phyloP scores from a whole-genome alignment of 2,113 vertebrate genomes.

The Gavialis gangeticus region DNA sequence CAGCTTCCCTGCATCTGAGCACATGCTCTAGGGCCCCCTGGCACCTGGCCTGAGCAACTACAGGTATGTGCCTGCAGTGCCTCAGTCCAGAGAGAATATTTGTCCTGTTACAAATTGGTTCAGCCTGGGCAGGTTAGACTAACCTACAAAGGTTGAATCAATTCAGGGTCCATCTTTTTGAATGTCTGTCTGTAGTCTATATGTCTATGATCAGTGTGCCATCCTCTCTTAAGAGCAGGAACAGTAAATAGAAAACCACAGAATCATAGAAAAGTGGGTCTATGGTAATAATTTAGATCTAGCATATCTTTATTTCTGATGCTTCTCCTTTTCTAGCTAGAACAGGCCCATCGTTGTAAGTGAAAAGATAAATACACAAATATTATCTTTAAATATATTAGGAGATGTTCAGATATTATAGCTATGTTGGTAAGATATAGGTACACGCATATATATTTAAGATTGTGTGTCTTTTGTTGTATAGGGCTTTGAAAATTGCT shows the following conservation, averaged over 20 bases:
- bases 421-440: not conserved
- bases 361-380: not conserved
- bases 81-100: not conserved
- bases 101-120: too few relatives aligned
- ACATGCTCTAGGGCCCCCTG: too few relatives aligned
- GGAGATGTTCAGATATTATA: not conserved
- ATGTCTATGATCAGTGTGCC: too few relatives aligned
- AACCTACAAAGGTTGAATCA: too few relatives aligned
- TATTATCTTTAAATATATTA: not conserved
- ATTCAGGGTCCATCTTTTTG: not conserved
- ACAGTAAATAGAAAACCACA: not conserved
- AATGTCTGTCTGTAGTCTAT: too few relatives aligned
- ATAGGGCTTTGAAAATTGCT: conserved; percentile 19
- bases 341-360: not conserved
- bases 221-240: not conserved
- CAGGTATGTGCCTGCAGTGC: too few relatives aligned
- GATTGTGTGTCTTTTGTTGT: not conserved
- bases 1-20: not conserved
- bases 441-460: not conserved
- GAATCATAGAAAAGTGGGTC: not conserved
- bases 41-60: too few relatives aligned
- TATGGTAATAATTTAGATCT: not conserved
- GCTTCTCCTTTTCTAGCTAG: not conserved
- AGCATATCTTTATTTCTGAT: not conserved
- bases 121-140: too few relatives aligned